Base-by-base conservation (phyloP, 1,140 invertebrate species). In the Leucophenga varia region DNA sequence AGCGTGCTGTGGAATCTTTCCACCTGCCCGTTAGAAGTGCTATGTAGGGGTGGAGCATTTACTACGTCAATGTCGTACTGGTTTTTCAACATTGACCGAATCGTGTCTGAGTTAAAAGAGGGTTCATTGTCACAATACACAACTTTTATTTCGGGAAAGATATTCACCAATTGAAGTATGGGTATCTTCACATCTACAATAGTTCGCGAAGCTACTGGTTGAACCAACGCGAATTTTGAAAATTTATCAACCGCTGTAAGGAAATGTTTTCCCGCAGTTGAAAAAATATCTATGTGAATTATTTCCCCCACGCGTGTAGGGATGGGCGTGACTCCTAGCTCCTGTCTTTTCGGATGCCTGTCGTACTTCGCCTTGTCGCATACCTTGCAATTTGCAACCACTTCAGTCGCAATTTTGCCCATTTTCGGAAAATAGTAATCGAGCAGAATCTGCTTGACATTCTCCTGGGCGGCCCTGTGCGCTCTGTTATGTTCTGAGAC, bases 361-460 rank as follows among this genome's bases (percentile, higher is more conserved):
- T 42, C 28, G 14, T 47, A 47, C 25, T 42, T 34, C 8, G 14
- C 46, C 37, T 41, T 31, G 6, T 37, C 13, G 19, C 36, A 47
- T 17, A 31, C 38, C 31, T 30, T 31, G 17, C 45, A 47, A 16
- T 47, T 47, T 20, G 18, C 5, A 3, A 28, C 37, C 6, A 47
- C 17, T 40, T 47, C 36, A 39, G 30, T 46, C 21, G 37, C 37
- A 19, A 40, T 34, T 44, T 53, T 48, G 8, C 18, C 34, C 43
- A 51, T 51, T 21, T 47, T 44, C 10, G 52, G 43, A 40, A 55
- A 55, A 51, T 39, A 55, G 35, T 51, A 51, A 13, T 51, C 37
- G 3, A 20, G 44, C 20, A 39, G 44, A 14, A 46, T 18, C 21
- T 48, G 13, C 20, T 35, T 40, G 18, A 44, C n/a, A 43, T 53